A percentile compares a stretch with the other conserved stretches of the same genome.
Conservation (phyloP, 35 echinoderm and acorn worm genomes). For the Anneissia japonica region DNA sequence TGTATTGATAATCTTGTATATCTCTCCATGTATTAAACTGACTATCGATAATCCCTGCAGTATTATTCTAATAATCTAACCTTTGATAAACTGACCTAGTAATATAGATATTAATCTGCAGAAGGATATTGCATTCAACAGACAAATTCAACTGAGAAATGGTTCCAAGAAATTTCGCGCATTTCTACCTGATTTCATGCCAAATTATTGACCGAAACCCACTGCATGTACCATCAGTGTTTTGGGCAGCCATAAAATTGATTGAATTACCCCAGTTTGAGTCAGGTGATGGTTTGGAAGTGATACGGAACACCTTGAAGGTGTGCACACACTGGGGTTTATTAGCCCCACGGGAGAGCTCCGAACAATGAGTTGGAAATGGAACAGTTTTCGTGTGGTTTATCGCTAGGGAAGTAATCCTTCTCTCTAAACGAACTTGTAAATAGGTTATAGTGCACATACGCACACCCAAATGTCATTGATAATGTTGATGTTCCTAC, state of each 20-base stretch:
- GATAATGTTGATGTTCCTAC: too few relatives aligned
- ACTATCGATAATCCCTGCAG: too few relatives aligned
- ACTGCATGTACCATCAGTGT: not conserved
- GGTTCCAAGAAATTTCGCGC: not conserved
- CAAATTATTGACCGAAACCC: not conserved
- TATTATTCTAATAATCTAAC: too few relatives aligned
- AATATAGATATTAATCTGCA: too few relatives aligned
- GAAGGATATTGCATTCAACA: too few relatives aligned
- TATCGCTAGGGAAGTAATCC: not conserved
- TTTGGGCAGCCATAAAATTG: not conserved
- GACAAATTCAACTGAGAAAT: too few relatives aligned
- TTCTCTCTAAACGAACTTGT: not conserved
- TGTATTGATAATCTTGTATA: too few relatives aligned
- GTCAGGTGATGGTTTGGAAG: not conserved
- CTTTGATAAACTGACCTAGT: too few relatives aligned
- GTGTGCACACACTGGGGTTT: not conserved
- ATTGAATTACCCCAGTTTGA: not conserved
- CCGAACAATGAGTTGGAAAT: not conserved
- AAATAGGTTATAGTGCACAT: conserved; percentile 2
- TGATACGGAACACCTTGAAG: not conserved
- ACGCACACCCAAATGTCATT: too few relatives aligned
- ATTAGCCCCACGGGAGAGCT: not conserved
- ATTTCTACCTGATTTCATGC: not conserved
- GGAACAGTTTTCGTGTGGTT: not conserved
- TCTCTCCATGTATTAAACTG: too few relatives aligned